Evolutionary conservation across 2,797 vertebrate genomes (phyloP).

Genomic region (Halcyon smyrnensis): DNA sequence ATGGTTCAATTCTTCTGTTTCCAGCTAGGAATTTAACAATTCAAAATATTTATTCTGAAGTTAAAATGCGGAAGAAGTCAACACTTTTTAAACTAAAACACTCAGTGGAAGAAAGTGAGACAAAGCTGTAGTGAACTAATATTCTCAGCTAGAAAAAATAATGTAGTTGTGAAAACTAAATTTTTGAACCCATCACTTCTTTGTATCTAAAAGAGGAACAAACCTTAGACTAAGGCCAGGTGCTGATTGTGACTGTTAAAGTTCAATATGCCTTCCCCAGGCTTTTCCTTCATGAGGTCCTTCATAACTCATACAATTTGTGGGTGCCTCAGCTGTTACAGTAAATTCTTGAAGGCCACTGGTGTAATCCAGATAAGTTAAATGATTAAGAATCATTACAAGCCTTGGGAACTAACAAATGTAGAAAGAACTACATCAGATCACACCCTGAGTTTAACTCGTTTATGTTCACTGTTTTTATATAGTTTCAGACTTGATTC

Average conservation of each 20-base stretch:
- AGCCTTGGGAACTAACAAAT: neutral
- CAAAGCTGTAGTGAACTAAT: neutral
- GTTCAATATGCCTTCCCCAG: fast-evolving
- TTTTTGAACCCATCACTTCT: neutral
- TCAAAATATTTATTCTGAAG: neutral
- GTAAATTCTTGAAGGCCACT: neutral
- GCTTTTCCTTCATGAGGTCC: neutral
- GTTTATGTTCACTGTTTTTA: neutral
- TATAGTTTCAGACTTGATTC: neutral
- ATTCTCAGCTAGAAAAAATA: neutral
- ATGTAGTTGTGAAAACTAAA: neutral
- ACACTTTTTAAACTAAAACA: neutral
- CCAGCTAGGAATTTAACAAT: neutral
- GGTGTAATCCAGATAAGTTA: neutral
- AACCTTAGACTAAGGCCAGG: neutral
- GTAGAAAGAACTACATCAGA: neutral
- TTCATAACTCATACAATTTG: fast-evolving
- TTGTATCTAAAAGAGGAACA: neutral
- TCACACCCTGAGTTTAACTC: neutral
- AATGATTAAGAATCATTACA: neutral
- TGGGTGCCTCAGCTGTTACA: neutral
- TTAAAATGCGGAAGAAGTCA: neutral
- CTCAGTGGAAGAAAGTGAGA: neutral
- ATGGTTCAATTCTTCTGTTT: neutral
- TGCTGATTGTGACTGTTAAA: neutral